phyloP scores from a whole-genome alignment of 2,113 vertebrate genomes.

The Nothobranchius furzeri region DNA sequence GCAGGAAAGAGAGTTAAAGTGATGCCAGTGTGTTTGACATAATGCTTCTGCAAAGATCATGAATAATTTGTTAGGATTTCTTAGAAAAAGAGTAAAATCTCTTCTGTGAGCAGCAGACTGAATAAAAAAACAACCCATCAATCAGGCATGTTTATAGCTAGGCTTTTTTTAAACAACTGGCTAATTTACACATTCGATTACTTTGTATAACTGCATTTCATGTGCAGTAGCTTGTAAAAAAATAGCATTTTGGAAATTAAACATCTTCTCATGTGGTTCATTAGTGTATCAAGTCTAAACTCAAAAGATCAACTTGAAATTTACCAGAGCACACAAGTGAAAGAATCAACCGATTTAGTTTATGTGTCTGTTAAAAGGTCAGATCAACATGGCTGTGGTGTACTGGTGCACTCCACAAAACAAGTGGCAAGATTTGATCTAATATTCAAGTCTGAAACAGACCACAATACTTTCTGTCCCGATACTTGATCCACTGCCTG shows the following conservation, averaged over 20 bases:
- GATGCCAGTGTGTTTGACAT: constrained; percentile 24
- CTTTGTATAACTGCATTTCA: too few species aligned
- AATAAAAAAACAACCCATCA: constrained; percentile 22
- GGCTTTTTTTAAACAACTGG: not conserved
- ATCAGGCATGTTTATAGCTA: not conserved
- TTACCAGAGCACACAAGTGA: too few species aligned
- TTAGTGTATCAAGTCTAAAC: too few species aligned
- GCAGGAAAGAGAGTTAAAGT: constrained; percentile 37
- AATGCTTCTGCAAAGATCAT: constrained; percentile 45
- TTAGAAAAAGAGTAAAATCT: constrained; percentile 31
- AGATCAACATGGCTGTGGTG: too few species aligned
- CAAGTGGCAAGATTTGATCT: too few species aligned
- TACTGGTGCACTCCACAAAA: too few species aligned
- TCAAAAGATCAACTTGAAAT: not conserved
- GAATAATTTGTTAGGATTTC: constrained; percentile 24
- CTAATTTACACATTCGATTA: not conserved
- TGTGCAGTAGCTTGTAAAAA: not conserved
- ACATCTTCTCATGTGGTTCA: not conserved
- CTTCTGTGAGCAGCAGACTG: not conserved
- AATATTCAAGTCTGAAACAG: not conserved
- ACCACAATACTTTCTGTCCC: not conserved
- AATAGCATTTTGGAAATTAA: not conserved
- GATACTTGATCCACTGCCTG: not conserved
- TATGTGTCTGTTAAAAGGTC: constrained; percentile 2
- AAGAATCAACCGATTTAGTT: not conserved